A percentile compares a stretch with the other conserved stretches of the same genome.
Conservation (phyloP, 1,140 invertebrate species). For the Sinella curviseta region DNA sequence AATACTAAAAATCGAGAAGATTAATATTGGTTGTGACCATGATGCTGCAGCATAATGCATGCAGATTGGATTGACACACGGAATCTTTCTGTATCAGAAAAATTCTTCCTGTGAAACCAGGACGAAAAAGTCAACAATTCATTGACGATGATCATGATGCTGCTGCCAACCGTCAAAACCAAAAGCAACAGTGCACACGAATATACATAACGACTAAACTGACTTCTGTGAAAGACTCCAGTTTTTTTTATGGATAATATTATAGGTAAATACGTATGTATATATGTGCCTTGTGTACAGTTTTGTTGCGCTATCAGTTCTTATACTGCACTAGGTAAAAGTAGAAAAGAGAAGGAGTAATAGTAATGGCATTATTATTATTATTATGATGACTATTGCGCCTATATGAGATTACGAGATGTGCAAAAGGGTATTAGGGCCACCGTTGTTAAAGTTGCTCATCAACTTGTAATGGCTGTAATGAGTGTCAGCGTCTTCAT, state of each 20-base stretch:
- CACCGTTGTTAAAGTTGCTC: not conserved
- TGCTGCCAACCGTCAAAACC: not conserved
- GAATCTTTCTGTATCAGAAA: too few relatives aligned
- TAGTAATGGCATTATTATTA: constrained; percentile 17
- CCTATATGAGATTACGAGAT: constrained; percentile 15
- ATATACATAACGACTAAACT: too few relatives aligned
- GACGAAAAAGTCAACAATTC: not conserved
- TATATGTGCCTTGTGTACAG: too few relatives aligned
- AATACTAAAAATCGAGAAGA: too few relatives aligned
- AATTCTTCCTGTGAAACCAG: too few relatives aligned
- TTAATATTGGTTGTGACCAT: too few relatives aligned
- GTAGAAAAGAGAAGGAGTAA: constrained; percentile 10
- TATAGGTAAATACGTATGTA: too few relatives aligned
- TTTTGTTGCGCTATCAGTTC: not conserved
- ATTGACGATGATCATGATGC: not conserved
- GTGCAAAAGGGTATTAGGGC: not conserved
- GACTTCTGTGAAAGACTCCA: not conserved
- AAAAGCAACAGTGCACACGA: too few relatives aligned
- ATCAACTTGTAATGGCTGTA: constrained; percentile 16
- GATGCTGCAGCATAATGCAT: too few relatives aligned
- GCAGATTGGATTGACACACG: too few relatives aligned
- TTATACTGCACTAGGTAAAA: not conserved
- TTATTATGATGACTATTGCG: constrained; percentile 1
- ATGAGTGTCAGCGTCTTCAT: constrained; percentile 16
- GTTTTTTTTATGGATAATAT: too few relatives aligned